These are phyloP conservation scores for Syngnathoides biaculeatus DNA, from an alignment of 2,113 vertebrate genomes.

Conservation along the genomic window DNA sequence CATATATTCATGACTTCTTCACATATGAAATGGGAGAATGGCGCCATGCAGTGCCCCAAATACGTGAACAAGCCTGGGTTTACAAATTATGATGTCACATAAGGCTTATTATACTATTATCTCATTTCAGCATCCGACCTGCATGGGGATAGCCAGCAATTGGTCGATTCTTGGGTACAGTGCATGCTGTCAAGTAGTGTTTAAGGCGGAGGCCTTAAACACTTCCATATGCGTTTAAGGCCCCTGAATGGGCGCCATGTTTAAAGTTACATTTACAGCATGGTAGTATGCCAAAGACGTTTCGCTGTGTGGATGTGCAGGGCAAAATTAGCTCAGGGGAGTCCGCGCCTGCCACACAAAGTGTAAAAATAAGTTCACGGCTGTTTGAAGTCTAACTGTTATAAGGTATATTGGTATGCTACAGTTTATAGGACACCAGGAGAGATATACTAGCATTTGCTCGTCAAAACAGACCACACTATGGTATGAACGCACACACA, in stretches of 20 bases:
- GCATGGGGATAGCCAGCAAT: conserved; percentile 27
- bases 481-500: no score
- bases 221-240: conserved; percentile 49
- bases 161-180: conserved; percentile 38
- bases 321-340: conserved; percentile 18
- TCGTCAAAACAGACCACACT: no score
- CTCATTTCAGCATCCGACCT: conserved; percentile 20
- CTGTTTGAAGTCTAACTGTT: no score
- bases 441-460: no score
- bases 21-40: conserved; percentile 38
- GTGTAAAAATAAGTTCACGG: not conserved
- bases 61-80: conserved; percentile 1
- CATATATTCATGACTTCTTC: conserved; percentile 55
- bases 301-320: conserved; percentile 34
- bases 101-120: conserved; percentile 26
- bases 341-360: not conserved
- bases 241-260: conserved; percentile 30
- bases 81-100: conserved; percentile 37
- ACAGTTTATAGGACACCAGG: no score
- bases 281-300: conserved; percentile 34
- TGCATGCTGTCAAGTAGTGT: conserved; percentile 31
- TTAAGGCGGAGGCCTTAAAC: conserved; percentile 42
- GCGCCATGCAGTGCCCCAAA: conserved; percentile 21
- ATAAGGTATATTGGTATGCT: no score
- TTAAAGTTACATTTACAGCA: conserved; percentile 39